Conservation (phyloP, 1,140 invertebrate genomes). For the Carposina sasakii region DNA sequence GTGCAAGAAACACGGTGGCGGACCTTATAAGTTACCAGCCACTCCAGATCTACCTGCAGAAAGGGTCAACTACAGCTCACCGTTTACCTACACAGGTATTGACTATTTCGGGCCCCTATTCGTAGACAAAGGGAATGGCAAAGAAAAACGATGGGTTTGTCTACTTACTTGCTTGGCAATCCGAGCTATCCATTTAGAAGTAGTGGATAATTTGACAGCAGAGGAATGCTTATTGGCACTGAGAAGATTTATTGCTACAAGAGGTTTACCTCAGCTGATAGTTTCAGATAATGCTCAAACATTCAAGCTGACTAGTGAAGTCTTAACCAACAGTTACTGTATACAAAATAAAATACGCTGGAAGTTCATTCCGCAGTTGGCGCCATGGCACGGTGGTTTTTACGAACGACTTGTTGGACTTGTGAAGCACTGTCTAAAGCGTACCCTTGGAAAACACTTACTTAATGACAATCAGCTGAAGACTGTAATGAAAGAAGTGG, state of each 20-base stretch:
- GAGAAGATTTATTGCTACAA: conserved; percentile 33
- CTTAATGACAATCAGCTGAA: neutral
- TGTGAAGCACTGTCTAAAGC: conserved; percentile 8
- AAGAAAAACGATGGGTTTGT: conserved; percentile 36
- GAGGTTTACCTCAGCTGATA: conserved; percentile 26
- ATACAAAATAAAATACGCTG: conserved; percentile 9
- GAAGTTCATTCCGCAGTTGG: conserved; percentile 8
- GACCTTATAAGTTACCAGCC: conserved; percentile 8
- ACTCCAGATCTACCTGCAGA: conserved; percentile 8
- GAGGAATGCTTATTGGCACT: conserved; percentile 30
- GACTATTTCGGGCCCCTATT: conserved; percentile 14
- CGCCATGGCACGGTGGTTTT: conserved; percentile 7
- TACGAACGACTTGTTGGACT: conserved; percentile 9
- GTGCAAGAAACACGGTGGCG: conserved; percentile 11
- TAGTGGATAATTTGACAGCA: conserved; percentile 32
- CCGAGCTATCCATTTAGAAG: conserved; percentile 41
- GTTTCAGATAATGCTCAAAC: conserved; percentile 9
- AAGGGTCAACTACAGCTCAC: conserved; percentile 3
- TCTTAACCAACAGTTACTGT: neutral
- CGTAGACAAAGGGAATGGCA: neutral
- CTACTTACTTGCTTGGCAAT: conserved; percentile 37
- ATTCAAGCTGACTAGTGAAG: conserved; percentile 3
- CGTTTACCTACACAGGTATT: conserved; percentile 11
- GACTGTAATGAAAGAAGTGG: conserved; percentile 6
- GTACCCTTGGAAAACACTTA: conserved; percentile 2